Base-by-base conservation (phyloP, 2,888 invertebrate genomes). In the Pteria penguin region DNA sequence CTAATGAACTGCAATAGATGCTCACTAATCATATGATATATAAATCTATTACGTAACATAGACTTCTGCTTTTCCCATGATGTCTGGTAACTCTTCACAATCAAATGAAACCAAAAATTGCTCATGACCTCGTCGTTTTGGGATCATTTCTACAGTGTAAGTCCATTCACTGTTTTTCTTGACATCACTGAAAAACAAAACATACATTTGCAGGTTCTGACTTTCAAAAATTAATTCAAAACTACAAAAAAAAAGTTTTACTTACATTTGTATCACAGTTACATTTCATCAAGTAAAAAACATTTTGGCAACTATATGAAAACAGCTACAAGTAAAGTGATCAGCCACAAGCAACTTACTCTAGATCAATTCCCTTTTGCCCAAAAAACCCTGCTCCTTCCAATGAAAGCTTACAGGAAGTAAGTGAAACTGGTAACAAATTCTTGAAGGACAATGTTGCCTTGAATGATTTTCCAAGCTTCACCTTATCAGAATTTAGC, bases 291-390 rank as follows among this genome's bases (percentile, higher is more conserved):
- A n/a, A n/a, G n/a, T n/a, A n/a, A n/a, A n/a, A n/a, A n/a, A n/a
- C n/a, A n/a, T n/a, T n/a, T n/a, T n/a, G n/a, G n/a, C n/a, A n/a
- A n/a, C n/a, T n/a, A n/a, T n/a, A n/a, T n/a, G n/a, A n/a, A n/a
- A n/a, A n/a, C n/a, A n/a, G n/a, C n/a, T n/a, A n/a, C n/a, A n/a
- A n/a, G n/a, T n/a, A n/a, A n/a, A n/a, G n/a, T n/a, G n/a, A n/a
- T n/a, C n/a, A n/a, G n/a, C n/a, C n/a, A n/a, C n/a, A n/a, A 45
- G 18, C 18, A 14, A 45, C 72, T 72, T 52, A 73, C 73, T 31
- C 32, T 29, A 57, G 26, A 2, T 57, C 26, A 29, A 45, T 31
- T n/a, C 36, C n/a, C 61, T 63, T n/a, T 4, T 58, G 26, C 31
- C 62, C 27, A 24, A 58, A 32, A 29, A 73, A 31, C 52, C 69